Percentiles rank a stretch among this genome's conserved stretches.
Evolutionary conservation across 2,888 invertebrate genomes (phyloP).

Genomic region (Pseudanteris insignis): DNA sequence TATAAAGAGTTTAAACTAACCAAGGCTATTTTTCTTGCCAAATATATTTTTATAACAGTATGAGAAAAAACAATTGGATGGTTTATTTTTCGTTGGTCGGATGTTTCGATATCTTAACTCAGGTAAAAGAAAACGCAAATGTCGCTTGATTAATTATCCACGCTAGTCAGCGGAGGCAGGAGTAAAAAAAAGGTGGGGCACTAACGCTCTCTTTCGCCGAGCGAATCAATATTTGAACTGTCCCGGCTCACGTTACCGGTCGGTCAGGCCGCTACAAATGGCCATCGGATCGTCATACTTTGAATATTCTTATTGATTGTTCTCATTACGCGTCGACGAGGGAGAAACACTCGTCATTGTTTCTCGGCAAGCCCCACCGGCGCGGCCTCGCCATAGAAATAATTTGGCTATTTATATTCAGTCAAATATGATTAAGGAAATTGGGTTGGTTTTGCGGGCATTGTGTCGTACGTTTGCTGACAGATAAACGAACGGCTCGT

Average conservation of each 20-base stretch:
- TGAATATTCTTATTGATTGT: conserved; percentile 40
- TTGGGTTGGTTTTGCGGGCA: conserved; percentile 24
- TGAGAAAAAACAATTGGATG: too few species aligned
- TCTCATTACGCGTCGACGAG: conserved; percentile 25
- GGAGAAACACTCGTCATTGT: conserved; percentile 32
- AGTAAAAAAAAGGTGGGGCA: conserved; percentile 48
- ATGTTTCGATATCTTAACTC: too few species aligned
- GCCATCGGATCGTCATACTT: conserved; percentile 37
- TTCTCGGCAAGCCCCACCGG: conserved; percentile 6
- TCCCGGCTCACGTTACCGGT: conserved; percentile 51
- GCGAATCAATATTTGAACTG: conserved; percentile 58
- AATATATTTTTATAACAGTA: too few species aligned
- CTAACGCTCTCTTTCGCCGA: conserved; percentile 55
- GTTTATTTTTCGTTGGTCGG: too few species aligned
- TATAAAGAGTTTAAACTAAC: too few species aligned
- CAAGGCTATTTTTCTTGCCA: too few species aligned
- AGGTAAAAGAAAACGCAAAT: too few species aligned
- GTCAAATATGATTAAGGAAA: conserved; percentile 40
- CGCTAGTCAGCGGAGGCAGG: not conserved
- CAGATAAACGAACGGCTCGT: conserved; percentile 1
- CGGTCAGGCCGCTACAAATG: conserved; percentile 36
- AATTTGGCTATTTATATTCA: conserved; percentile 41
- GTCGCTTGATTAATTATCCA: too few species aligned
- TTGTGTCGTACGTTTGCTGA: conserved; percentile 14
- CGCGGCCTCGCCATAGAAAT: conserved; percentile 10